Percentiles rank a stretch among this genome's conserved stretches.
These are phyloP conservation scores for Phrynocephalus versicolor DNA, from an alignment of 2,113 vertebrate genomes.

Conservation along the genomic window DNA sequence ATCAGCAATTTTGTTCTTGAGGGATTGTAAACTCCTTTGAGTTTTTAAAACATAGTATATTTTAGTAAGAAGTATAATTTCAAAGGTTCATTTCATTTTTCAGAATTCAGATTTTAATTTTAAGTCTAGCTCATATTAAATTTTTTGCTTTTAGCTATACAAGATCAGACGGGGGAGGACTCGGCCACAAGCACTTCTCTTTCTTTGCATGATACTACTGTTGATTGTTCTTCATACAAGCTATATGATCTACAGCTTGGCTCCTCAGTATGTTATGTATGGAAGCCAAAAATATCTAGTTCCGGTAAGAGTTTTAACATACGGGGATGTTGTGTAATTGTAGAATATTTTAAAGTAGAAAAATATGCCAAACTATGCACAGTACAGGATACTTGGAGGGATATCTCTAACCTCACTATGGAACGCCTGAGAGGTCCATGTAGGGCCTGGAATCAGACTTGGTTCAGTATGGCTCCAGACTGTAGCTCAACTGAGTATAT, in stretches of 20 bases:
- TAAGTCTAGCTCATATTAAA: neutral
- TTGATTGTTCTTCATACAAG: conserved; percentile 96
- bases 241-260: conserved; percentile 98
- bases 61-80: neutral
- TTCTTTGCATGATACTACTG: conserved; percentile 98
- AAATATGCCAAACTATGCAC: neutral
- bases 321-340: neutral
- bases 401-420: neutral
- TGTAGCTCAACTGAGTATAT: neutral
- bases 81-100: neutral
- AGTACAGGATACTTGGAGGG: neutral
- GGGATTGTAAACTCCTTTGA: neutral
- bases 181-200: conserved; percentile 93
- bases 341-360: neutral
- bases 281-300: conserved; percentile 95
- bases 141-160: conserved; percentile 81
- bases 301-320: conserved; percentile 77
- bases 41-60: neutral
- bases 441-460: neutral
- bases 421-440: neutral
- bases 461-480: neutral
- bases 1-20: neutral
- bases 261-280: conserved; percentile 98
- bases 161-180: conserved; percentile 94
- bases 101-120: neutral